Base-by-base conservation (phyloP, 1,140 invertebrate genomes). In the Camponotus vicinus region DNA sequence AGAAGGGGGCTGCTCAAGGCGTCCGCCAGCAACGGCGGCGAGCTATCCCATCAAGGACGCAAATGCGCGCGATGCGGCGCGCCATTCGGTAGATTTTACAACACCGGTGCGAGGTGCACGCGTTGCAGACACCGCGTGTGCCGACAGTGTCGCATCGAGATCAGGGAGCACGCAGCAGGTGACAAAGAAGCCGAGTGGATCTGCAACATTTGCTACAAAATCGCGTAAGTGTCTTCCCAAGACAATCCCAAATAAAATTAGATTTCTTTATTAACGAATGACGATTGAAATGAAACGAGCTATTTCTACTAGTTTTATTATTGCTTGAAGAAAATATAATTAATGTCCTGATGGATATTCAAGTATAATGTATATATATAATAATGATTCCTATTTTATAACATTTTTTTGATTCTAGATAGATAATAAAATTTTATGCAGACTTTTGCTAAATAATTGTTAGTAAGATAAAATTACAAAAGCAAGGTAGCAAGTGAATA, bases 81-180 rank as follows among this genome's bases (percentile, higher is more conserved):
- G 52, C 96, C 97, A 91, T 95, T 98, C 87, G 97, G 97, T 61
- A 95, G 97, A 86, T 97, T 98, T 89, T 96, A 97, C 89, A 98
- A 98, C 94, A 96, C 97, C 52, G 97, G 97, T 5, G 97, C 97
- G 13, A 93, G 96, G 64, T 98, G 97, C 93, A 95, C 96, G 69
- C 95, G 96, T 8, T 98, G 97, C 94, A 95, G 96, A 86, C 95
- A 97, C 92, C 95, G 96, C 88, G 97, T 98, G 42, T 98, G 97
- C 95, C 97, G 97, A 93, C 96, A 96, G 90, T 98, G 97, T 93
- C 96, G 97, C 86, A 90, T 87, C 63, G 96, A 97, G 91, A 96
- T 96, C 89, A 92, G 90, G 63, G 69, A 87, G 80, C 76, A 88
- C 77, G 76, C 89, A 70, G 91, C 89, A 49, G 90, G 91, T 59